Evolutionary conservation across 2,797 vertebrate species (phyloP).

Genomic region (Denticeps clupeoides): DNA sequence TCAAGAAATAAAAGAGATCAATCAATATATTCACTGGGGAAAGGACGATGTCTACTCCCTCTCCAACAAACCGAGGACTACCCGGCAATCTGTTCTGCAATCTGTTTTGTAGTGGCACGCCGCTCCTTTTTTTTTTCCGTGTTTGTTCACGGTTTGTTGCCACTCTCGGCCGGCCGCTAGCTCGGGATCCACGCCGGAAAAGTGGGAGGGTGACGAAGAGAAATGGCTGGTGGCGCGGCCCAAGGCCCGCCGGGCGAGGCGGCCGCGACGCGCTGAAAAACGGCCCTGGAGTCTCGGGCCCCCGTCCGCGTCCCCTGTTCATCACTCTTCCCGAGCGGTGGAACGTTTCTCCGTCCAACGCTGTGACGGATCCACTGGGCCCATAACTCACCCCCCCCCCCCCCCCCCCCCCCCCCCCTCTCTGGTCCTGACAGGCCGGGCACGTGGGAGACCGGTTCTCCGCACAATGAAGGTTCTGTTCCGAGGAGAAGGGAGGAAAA

Average conservation of each 20-base stretch:
- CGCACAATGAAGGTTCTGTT: conserved; percentile 24
- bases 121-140: too few relatives aligned
- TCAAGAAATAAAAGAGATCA: too few relatives aligned
- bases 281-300: too few relatives aligned
- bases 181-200: neutral
- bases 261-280: too few relatives aligned
- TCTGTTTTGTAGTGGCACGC: too few relatives aligned
- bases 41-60: too few relatives aligned
- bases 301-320: neutral
- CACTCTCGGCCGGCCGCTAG: neutral
- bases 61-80: too few relatives aligned
- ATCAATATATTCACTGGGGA: too few relatives aligned
- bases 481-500: neutral
- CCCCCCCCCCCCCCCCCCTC: neutral
- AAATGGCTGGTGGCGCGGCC: too few relatives aligned
- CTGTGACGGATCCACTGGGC: conserved; percentile 44
- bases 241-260: too few relatives aligned
- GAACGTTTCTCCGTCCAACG: conserved; percentile 25
- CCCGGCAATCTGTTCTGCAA: too few relatives aligned
- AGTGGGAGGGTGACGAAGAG: conserved; percentile 1
- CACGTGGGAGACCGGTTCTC: conserved; percentile 3
- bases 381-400: conserved; percentile 43
- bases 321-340: conserved; percentile 10
- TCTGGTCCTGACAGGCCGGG: conserved; percentile 8
- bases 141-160: neutral